These are phyloP conservation scores for Antheraea yamamai DNA, from an alignment of 2,888 invertebrate genomes.

Conservation along the genomic window DNA sequence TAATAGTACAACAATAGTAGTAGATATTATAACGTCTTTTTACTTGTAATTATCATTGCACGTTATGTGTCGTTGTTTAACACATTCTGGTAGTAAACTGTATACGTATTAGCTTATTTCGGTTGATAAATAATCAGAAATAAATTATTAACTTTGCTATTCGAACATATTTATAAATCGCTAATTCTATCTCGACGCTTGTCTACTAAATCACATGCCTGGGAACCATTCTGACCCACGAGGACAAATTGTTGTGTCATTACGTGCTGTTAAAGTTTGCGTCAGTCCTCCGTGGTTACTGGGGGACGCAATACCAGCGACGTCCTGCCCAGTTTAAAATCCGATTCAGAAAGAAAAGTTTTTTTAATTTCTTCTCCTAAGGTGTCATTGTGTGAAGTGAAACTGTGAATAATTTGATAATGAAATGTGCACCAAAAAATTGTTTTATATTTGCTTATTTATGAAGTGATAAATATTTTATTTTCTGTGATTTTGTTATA, in stretches of 20 bases:
- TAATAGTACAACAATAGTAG: too few relatives aligned
- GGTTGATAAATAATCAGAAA: background rate
- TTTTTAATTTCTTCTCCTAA: conserved; percentile 9
- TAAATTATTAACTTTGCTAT: background rate
- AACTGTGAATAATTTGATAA: conserved; percentile 2
- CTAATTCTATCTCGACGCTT: conserved; percentile 53
- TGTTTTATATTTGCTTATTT: background rate
- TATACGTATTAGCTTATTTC: background rate
- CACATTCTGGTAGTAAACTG: too few relatives aligned
- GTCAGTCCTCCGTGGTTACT: conserved; percentile 65
- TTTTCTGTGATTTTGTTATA: background rate
- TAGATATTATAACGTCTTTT: too few relatives aligned
- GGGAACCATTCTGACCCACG: conserved; percentile 66
- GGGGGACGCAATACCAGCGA: conserved; percentile 58
- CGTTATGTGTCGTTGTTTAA: too few relatives aligned
- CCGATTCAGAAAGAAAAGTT: conserved; percentile 33
- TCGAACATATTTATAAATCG: conserved; percentile 30
- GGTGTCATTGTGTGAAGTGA: background rate
- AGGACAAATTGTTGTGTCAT: conserved; percentile 75
- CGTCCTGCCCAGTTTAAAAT: conserved; percentile 39
- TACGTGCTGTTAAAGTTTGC: conserved; percentile 69
- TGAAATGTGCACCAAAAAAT: background rate
- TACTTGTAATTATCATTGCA: too few relatives aligned
- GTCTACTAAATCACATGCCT: conserved; percentile 55
- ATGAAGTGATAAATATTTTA: background rate